Evolutionary conservation across 1,140 invertebrate genomes (phyloP), one percentile per base, ranked within the genome.

Genomic region (Drosophila serrata): DNA sequence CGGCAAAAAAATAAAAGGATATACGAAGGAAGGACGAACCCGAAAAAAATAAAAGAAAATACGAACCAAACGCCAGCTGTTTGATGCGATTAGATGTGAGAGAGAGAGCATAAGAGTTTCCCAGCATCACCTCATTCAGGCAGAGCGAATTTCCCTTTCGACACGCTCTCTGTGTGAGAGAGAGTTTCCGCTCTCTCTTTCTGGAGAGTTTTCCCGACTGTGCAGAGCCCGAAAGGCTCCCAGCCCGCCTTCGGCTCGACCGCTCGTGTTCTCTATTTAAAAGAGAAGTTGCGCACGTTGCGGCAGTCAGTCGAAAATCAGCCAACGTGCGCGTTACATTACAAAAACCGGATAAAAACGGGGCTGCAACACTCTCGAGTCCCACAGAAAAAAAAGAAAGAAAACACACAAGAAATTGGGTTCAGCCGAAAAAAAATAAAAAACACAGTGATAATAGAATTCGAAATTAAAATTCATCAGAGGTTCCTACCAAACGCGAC

Each of bases 271-370:
- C 64, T 79, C 84, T 74, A 88, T 88, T 87, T 88, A 87, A 87
- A 77, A 76, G 82, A 88, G 82, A 63, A 82, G 82, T 63, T 87
- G 80, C 82, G 84, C 82, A 87, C 82, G 84, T 88, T 87, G 82
- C 80, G 85, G 58, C 82, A 87, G 80, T 88, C 84, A 87, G 84
- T 87, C 82, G 80, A 87, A 82, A 90, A 58, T 78, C 77, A 84
- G 76, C 75, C 61, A 88, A 64, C 82, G 82, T 84, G 82, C 81
- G 81, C 81, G 82, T 63, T 42, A 67, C 65, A 81, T 46, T 60
- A 69, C 60, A 19, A 58, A 53, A 58, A 53, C 63, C 59, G 79
- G 49, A 46, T 49, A 63, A 31, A 7, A 11, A 43, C 51, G 63
- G 51, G 59, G 61, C 58, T 53, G 60, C 62, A 56, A 43, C 31